Evolutionary conservation across 2,888 invertebrate genomes (phyloP), one percentile per base, ranked within the genome.

Genomic region (Nomada ferruginata): DNA sequence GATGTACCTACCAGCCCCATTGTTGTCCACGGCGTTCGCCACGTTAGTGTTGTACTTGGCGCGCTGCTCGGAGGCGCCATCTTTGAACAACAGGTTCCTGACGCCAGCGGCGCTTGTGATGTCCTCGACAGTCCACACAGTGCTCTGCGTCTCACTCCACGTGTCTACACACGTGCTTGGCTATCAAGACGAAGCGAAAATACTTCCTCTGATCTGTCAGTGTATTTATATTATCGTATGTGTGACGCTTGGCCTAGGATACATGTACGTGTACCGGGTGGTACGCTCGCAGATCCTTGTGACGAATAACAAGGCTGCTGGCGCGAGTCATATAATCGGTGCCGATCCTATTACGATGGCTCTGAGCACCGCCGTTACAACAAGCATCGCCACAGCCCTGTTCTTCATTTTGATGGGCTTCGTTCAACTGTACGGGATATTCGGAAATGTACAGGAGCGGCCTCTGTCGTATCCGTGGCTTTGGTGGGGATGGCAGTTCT

Each of bases 401-500:
- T 94, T 98, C 44, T 98, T 98, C 91, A 95, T 98, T 18, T 94
- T 98, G 36, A 95, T 98, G 94, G 97, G 97, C 1, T 96, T 96
- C 18, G 95, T 98, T 42, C 98, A 98, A 91, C 95, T 98, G 36
- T 98, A 98, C 92, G 97, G 97, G 2, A 95, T 97, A 65, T 95
- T 96, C 89, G 96, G 95, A 65, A 80, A 80, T 61, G 96, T 96
- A 70, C 94, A 92, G 84, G 94, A 94, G 89, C 88, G 94, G 89
- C 92, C 91, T 11, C 91, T 92, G 36, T 94, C 95, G 0, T 94
- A 94, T 80, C 94, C 95, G 82, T 98, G 98, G 98, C 95, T 98
- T 4, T 97, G 98, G 95, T 98, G 98, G 98, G 97, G 97, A 26
- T 98, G 97, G 94, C 98, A 98, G 92, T 96, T 98, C 91, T 97